phyloP scores from a whole-genome alignment of 2,888 invertebrate species.

The Yponomeuta malinellus region DNA sequence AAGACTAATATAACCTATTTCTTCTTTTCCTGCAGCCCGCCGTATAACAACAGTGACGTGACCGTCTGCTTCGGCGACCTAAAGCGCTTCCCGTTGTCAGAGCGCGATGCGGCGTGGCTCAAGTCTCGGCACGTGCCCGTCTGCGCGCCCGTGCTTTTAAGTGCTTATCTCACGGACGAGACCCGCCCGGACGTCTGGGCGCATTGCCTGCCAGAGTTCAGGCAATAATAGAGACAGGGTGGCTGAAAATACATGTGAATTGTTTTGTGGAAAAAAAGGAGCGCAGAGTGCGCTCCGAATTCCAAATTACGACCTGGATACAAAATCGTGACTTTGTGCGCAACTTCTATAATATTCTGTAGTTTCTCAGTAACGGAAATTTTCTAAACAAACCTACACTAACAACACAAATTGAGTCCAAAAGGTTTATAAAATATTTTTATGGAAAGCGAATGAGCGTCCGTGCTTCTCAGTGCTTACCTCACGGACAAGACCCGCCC shows the following conservation, averaged over 20 bases:
- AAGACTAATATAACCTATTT: background rate
- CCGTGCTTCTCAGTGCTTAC: constrained; percentile 78
- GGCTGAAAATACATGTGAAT: too few species aligned
- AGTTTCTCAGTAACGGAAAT: too few species aligned
- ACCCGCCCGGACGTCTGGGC: constrained; percentile 41
- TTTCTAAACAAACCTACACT: too few species aligned
- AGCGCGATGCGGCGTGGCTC: constrained; percentile 74
- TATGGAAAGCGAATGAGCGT: constrained; percentile 31
- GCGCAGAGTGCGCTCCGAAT: too few species aligned
- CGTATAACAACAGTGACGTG: constrained; percentile 73
- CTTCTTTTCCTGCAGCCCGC: constrained; percentile 56
- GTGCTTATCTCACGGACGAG: constrained; percentile 73
- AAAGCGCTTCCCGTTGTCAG: constrained; percentile 57
- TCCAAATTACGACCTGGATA: too few species aligned
- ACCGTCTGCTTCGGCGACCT: constrained; percentile 85
- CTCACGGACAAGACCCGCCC: constrained; percentile 64
- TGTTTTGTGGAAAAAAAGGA: too few species aligned
- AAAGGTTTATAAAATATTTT: too few species aligned
- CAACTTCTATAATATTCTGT: too few species aligned
- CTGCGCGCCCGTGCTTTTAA: constrained; percentile 78
- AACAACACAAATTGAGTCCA: too few species aligned
- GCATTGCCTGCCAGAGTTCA: constrained; percentile 53
- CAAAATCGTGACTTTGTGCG: too few species aligned
- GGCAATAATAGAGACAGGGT: constrained; percentile 25
- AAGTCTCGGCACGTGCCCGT: constrained; percentile 74